Evolutionary conservation across 1,140 invertebrate genomes (phyloP), one percentile per base, ranked within the genome.

Genomic region (Lepidurus couesii): DNA sequence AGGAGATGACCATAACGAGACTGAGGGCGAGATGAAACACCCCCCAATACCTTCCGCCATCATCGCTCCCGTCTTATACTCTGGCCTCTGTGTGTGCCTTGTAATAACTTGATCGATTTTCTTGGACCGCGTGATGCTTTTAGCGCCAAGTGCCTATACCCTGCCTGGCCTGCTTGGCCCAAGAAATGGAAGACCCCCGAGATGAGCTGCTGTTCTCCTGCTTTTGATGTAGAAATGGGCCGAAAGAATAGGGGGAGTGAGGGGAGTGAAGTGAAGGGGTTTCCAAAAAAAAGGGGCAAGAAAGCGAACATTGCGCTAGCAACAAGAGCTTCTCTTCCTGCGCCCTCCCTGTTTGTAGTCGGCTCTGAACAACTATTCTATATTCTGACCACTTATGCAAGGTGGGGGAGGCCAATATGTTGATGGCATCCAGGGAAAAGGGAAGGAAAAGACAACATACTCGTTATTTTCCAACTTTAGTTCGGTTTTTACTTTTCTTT

Each of bases 161-260:
- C 53, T 65, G 16, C 45, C 45, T 47, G 45, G 34, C 34, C 45
- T 47, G 10, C 45, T 47, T 47, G 10, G 45, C 45, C 53, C 13
- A 65, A 65, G 53, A 65, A 65, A 65, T 65, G 53, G 53, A 65
- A 65, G 53, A 65, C 53, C 53, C 53, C 16, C 13, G 53, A 65
- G 53, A 65, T 65, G 53, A 65, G 53, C 53, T 65, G 53, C 53
- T 65, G 53, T 21, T 65, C 16, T 65, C 21, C 53, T 65, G 53
- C 53, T 65, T 65, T 65, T 65, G 53, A 65, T 65, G 53, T n/a
- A 65, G 53, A 65, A 65, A 65, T 65, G 53, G 53, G 53, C 53
- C 1, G 53, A 21, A 65, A 9, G 16, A 65, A 13, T 13, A 65
- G 16, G 21, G 21, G 53, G 53, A n/a, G 53, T 10, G 7, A 4